phyloP scores from a whole-genome alignment of 2,888 invertebrate species.

The Leucophenga montana region DNA sequence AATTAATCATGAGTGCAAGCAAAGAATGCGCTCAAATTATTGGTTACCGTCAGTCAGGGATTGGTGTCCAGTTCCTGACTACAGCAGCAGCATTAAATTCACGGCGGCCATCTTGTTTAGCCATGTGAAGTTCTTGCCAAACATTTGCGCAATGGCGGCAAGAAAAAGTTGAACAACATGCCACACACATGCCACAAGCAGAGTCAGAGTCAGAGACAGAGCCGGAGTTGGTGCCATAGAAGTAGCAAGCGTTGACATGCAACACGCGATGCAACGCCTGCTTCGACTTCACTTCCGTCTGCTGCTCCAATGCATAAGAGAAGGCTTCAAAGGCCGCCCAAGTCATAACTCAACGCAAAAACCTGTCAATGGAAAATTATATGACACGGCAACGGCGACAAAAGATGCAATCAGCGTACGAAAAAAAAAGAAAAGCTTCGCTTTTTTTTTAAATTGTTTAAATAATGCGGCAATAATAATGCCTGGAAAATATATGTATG shows the following conservation, averaged over 20 bases:
- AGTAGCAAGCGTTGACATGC: constrained; percentile 69
- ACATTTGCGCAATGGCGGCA: constrained; percentile 12
- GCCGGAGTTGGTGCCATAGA: constrained; percentile 29
- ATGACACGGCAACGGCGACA: constrained; percentile 53
- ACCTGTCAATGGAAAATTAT: constrained; percentile 64
- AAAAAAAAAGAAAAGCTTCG: background rate
- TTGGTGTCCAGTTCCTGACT: no score
- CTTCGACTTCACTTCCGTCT: no score
- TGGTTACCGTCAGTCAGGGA: no score
- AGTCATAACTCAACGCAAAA: constrained; percentile 40
- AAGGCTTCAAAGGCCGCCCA: background rate
- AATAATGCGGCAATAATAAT: background rate
- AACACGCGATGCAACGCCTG: constrained; percentile 62
- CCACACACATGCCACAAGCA: constrained; percentile 34
- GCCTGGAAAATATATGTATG: background rate
- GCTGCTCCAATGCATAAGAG: constrained; percentile 33
- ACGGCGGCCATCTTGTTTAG: constrained; percentile 14
- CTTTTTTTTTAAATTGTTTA: constrained; percentile 3
- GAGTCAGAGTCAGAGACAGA: constrained; percentile 32
- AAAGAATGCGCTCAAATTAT: constrained; percentile 44
- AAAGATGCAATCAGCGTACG: constrained; percentile 59
- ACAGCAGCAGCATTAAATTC: no score
- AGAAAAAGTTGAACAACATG: constrained; percentile 32
- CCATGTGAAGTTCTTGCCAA: background rate
- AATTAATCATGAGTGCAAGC: constrained; percentile 15